Conservation (phyloP, 2,888 invertebrate genomes). For the Zygaena filipendulae region DNA sequence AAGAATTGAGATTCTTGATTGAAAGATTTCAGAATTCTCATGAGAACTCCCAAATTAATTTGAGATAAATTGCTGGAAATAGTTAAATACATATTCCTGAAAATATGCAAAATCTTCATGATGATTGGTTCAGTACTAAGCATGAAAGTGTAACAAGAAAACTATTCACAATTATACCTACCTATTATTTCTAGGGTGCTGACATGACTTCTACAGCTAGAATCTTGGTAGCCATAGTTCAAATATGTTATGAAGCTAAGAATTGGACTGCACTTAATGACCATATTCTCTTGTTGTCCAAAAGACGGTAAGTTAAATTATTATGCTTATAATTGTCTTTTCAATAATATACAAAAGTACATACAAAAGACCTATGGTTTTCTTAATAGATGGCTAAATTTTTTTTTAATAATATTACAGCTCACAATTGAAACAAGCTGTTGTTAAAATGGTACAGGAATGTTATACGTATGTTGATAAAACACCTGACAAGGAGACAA, state of each 20-base stretch:
- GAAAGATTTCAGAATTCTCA: no score
- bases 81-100: no score
- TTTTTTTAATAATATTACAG: constrained; percentile 37
- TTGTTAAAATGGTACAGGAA: constrained; percentile 97
- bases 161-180: no score
- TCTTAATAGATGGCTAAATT: neutral
- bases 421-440: constrained; percentile 96
- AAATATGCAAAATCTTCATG: no score
- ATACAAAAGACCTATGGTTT: no score
- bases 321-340: no score
- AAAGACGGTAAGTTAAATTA: constrained; percentile 82
- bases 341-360: no score
- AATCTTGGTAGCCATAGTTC: constrained; percentile 92
- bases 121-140: no score
- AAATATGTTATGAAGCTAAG: constrained; percentile 89
- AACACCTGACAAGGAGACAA: constrained; percentile 89
- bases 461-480: constrained; percentile 93
- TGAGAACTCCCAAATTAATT: no score
- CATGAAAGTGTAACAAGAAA: no score
- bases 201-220: constrained; percentile 96
- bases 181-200: constrained; percentile 75
- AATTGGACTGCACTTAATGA: constrained; percentile 96
- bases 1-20: no score
- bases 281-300: constrained; percentile 89
- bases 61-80: no score